phyloP scores from a whole-genome alignment of 2,888 invertebrate species.

The Zhuqinia jingwanae region DNA sequence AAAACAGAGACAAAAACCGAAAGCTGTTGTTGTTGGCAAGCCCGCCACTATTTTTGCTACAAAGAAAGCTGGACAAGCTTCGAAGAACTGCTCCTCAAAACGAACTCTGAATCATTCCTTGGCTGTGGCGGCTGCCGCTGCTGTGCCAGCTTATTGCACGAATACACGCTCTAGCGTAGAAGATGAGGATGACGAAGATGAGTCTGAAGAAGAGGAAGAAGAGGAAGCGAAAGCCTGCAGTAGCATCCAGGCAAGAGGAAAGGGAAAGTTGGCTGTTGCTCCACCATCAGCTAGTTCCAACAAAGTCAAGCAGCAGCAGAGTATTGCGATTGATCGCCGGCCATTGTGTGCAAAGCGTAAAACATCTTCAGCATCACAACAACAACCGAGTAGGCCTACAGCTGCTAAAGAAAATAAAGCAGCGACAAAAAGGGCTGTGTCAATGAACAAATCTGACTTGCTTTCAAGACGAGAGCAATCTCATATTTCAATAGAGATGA shows the following conservation, averaged over 20 bases:
- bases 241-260: not conserved
- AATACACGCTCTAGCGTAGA: not conserved
- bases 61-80: not conserved
- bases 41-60: not conserved
- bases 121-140: constrained; percentile 66
- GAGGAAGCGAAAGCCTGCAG: not conserved
- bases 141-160: constrained; percentile 62
- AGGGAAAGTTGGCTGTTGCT: constrained; percentile 22
- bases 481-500: not conserved
- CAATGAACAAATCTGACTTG: not conserved
- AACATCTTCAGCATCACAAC: not conserved
- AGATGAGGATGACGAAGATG: not conserved
- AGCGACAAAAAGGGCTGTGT: not conserved
- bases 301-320: not conserved
- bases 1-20: constrained; percentile 17
- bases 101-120: constrained; percentile 58
- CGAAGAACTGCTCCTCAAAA: constrained; percentile 21
- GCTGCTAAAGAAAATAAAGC: not conserved
- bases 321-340: not conserved
- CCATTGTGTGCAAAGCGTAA: constrained; percentile 13
- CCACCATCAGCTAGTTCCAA: constrained; percentile 21
- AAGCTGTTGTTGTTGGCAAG: constrained; percentile 9
- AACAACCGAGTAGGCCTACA: not conserved
- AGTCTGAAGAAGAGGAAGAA: not conserved
- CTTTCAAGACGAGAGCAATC: not conserved